Evolutionary conservation across 2,888 invertebrate genomes (phyloP), one percentile per base, ranked within the genome.

Genomic region (Agrotis puta): DNA sequence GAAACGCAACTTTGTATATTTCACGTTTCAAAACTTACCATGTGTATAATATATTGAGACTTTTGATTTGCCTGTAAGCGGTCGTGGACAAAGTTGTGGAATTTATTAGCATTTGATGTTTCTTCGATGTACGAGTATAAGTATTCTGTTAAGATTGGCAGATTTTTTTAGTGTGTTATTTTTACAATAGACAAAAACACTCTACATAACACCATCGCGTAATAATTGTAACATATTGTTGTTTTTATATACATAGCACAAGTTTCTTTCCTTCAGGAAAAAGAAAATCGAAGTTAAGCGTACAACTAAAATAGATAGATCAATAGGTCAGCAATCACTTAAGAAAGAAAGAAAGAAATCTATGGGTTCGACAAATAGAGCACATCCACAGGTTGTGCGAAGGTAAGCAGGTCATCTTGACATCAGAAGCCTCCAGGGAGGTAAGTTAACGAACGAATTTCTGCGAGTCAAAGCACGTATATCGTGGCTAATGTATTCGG

Each of bases 401-500:
- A 84, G 83, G 85, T 84, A 85, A 87, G 84, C 81, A 85, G 86
- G 85, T 84, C 87, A 86, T 83, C 87, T 85, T 83, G 82, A 78
- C 84, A 78, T 82, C 82, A 86, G 79, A 81, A 88, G 78, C 86
- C 91, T 88, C 89, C 70, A 63, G 89, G 88, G 90, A 89, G 82
- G 81, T 79, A 82, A 86, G 86, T 86, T 89, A 90, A 89, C 90
- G 89, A 91, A 90, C 86, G 84, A 88, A 88, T 87, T 88, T 88
- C 88, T 88, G 84, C 65, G 79, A 91, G 89, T 91, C 91, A 85
- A 88, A 88, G 89, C 92, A 93, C 92, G 92, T 92, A 90, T 87
- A 85, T 88, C 85, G 86, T 84, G 82, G 89, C 87, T 92, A 92
- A 92, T 92, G 90, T 91, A 92, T 92, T 92, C 92, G 90, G 88